These are phyloP conservation scores for Chaetodon auriga DNA, from an alignment of 2,113 vertebrate genomes.

Conservation along the genomic window DNA sequence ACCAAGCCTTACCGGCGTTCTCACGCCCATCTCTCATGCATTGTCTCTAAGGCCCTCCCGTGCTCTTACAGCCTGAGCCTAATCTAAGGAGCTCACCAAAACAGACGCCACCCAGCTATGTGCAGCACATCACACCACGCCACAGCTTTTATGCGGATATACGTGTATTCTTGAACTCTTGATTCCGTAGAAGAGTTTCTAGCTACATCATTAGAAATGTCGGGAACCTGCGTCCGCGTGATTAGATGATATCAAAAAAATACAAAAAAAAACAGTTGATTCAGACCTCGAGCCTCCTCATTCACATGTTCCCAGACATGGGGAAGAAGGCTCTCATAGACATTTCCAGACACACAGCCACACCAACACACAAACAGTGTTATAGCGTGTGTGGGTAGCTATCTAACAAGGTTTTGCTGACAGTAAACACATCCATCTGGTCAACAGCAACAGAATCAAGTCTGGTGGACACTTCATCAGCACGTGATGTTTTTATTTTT, in stretches of 20 bases:
- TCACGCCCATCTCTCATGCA: conserved; percentile 81
- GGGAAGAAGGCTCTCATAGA: conserved; percentile 25
- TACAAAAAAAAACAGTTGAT: background rate
- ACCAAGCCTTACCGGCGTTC: conserved; percentile 81
- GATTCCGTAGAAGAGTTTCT: background rate
- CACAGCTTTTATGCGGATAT: conserved; percentile 27
- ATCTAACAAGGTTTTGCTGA: conserved; percentile 81
- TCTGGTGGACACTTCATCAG: conserved; percentile 42
- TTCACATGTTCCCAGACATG: conserved; percentile 5
- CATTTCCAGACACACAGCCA: conserved; percentile 45
- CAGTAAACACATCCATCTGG: conserved; percentile 85
- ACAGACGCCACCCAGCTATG: conserved; percentile 69
- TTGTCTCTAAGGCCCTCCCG: conserved; percentile 78
- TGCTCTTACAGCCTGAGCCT: conserved; percentile 65
- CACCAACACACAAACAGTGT: conserved; percentile 50
- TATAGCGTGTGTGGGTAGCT: conserved; percentile 65
- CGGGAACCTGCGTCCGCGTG: conserved; percentile 15
- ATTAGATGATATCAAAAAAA: conserved; percentile 21
- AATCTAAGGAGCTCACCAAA: conserved; percentile 72
- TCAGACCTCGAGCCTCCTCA: conserved; percentile 24
- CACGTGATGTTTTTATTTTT: conserved; percentile 6
- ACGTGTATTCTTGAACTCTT: background rate
- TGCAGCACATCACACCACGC: conserved; percentile 28
- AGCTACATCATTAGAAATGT: background rate
- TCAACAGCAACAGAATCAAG: conserved; percentile 68